Base-by-base conservation (phyloP, 2,113 vertebrate species). In the Falco punctatus region DNA sequence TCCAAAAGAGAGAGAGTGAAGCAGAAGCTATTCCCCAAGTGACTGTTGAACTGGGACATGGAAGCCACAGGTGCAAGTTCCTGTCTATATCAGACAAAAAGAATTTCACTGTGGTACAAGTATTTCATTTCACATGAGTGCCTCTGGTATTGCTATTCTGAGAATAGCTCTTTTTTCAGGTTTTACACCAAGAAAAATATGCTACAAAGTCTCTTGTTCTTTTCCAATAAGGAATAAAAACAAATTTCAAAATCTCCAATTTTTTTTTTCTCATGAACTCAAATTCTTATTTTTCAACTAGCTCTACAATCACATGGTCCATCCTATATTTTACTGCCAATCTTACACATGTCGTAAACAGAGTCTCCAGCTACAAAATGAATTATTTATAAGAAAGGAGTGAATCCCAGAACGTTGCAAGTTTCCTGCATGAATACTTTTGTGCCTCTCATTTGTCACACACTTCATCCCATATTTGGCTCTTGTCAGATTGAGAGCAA, bases 361-460 rank as follows among this genome's bases (percentile, higher is more conserved):
- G 77, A 84, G 65, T 97, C 88, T 96, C 95, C 73, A 94, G 96
- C 80, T 94, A 94, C 48, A 81, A 71, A 89, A 96, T 97, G 72
- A 96, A 96, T 97, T 86, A 96, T 96, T 97, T 95, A 96, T 96
- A 81, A 30, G 77, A 95, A 96, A 92, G 77, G 86, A 96, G 86
- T 94, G 88, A 96, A 90, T 96, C 96, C 95, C 92, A 94, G 90
- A 96, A 96, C 65, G 4, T 81, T 3, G 72, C 72, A 84, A 92
- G 92, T 96, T 97, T 97, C 92, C 94, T 96, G 95, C 95, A 96
- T 95, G 90, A 96, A 95, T 97, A 96, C 96, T 89, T 96, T 93
- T 84, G 88, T 96, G 94, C 88, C 83, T 94, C 86, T 94, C 69
- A 0, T 96, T 97, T 96, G 94, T 96, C 96, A 96, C 90, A 97